Evolutionary conservation across 1,140 invertebrate species (phyloP).

Genomic region (Hesperophylax magnus): DNA sequence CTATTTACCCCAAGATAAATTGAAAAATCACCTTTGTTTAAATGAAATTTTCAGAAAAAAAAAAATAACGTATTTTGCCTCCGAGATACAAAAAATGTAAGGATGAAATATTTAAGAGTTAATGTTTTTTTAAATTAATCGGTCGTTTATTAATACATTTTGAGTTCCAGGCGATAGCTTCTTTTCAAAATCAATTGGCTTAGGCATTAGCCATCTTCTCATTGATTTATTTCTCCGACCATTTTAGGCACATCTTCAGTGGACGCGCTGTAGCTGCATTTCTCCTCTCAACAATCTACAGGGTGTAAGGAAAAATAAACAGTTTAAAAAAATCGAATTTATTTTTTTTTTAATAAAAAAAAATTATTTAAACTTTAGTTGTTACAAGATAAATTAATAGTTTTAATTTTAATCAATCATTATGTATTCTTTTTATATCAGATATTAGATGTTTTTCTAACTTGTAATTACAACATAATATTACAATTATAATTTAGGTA

Average conservation of each 20-base stretch:
- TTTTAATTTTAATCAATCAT: neutral
- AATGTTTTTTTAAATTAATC: too few relatives aligned
- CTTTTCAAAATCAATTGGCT: too few relatives aligned
- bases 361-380: neutral
- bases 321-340: conserved; percentile 25
- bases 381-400: neutral
- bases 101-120: too few relatives aligned
- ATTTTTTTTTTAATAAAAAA: conserved; percentile 8
- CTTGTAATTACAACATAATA: neutral
- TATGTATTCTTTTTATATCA: neutral
- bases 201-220: too few relatives aligned
- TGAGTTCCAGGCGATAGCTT: too few relatives aligned
- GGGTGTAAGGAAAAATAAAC: conserved; percentile 13
- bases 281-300: conserved; percentile 22
- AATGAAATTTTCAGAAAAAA: too few relatives aligned
- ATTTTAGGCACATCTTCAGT: neutral
- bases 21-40: too few relatives aligned
- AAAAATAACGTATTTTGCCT: too few relatives aligned
- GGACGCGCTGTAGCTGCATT: neutral
- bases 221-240: neutral
- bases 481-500: neutral
- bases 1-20: too few relatives aligned
- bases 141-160: too few relatives aligned
- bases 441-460: too few relatives aligned
- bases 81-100: too few relatives aligned